Percentiles rank a stretch among this genome's conserved stretches.
Evolutionary conservation across 2,888 invertebrate genomes (phyloP).

Genomic region (Aproaerema taeniolella): DNA sequence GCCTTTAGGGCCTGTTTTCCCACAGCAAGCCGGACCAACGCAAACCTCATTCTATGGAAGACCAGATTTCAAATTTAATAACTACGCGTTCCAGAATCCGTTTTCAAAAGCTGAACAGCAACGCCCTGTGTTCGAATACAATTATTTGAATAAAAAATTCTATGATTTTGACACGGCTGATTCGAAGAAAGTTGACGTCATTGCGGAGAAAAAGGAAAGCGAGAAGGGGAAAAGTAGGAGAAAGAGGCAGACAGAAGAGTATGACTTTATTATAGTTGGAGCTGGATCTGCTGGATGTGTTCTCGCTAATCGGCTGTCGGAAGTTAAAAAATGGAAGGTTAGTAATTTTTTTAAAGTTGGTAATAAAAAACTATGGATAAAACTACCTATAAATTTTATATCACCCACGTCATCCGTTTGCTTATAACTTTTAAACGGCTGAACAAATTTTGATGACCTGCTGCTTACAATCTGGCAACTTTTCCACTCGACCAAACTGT

Average conservation of each 20-base stretch:
- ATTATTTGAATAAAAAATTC: slow-evolving; percentile 28
- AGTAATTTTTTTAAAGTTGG: slow-evolving; percentile 28
- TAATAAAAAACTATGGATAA: not conserved
- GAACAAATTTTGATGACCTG: no score
- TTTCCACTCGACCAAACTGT: no score
- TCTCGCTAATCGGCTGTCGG: slow-evolving; percentile 79
- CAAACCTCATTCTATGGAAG: slow-evolving; percentile 35
- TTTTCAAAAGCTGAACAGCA: slow-evolving; percentile 21
- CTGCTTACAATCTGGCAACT: no score
- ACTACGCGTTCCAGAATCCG: slow-evolving; percentile 24
- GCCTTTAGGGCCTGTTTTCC: slow-evolving; percentile 23
- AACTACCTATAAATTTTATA: no score
- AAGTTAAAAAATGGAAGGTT: slow-evolving; percentile 79
- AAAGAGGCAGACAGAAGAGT: slow-evolving; percentile 53
- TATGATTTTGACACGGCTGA: slow-evolving; percentile 37
- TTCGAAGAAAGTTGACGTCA: slow-evolving; percentile 29
- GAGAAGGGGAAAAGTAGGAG: slow-evolving; percentile 29
- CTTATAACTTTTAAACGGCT: no score
- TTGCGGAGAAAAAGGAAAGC: slow-evolving; percentile 17
- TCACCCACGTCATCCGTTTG: no score
- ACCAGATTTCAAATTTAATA: slow-evolving; percentile 30
- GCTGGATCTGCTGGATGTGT: slow-evolving; percentile 84
- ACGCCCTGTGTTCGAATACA: slow-evolving; percentile 26
- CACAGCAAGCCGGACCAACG: no score
- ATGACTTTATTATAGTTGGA: slow-evolving; percentile 80